Conservation (phyloP, 2,113 vertebrate genomes). For the Cryptotis parvus region DNA sequence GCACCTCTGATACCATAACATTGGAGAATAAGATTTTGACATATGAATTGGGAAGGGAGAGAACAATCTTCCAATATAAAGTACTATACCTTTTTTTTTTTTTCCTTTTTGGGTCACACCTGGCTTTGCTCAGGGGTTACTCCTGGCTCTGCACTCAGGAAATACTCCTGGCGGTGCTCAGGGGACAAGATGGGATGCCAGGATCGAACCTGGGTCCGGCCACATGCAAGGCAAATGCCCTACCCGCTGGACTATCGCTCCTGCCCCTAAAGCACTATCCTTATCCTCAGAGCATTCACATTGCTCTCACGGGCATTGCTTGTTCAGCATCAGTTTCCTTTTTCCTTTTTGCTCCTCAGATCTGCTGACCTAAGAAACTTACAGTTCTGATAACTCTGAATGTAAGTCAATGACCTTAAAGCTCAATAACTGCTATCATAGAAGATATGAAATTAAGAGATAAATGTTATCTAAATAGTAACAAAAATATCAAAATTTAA, state of each 20-base stretch:
- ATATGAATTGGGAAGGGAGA: not conserved
- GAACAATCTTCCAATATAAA: not conserved
- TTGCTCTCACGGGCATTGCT: not conserved
- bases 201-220: too few species aligned
- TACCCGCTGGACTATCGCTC: too few species aligned
- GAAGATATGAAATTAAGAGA: not conserved
- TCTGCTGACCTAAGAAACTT: conserved; percentile 10
- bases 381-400: not conserved
- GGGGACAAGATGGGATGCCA: too few species aligned
- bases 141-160: too few species aligned
- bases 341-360: not conserved
- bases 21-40: not conserved
- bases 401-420: not conserved
- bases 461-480: conserved; percentile 1
- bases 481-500: conserved; percentile 13
- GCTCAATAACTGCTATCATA: not conserved
- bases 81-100: too few species aligned
- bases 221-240: too few species aligned
- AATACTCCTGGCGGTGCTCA: too few species aligned
- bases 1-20: not conserved
- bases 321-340: not conserved
- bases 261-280: too few species aligned
- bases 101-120: too few species aligned
- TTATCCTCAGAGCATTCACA: not conserved
- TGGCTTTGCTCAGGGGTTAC: too few species aligned